Conservation (phyloP, 2,888 invertebrate genomes). For the Oscheius onirici region DNA sequence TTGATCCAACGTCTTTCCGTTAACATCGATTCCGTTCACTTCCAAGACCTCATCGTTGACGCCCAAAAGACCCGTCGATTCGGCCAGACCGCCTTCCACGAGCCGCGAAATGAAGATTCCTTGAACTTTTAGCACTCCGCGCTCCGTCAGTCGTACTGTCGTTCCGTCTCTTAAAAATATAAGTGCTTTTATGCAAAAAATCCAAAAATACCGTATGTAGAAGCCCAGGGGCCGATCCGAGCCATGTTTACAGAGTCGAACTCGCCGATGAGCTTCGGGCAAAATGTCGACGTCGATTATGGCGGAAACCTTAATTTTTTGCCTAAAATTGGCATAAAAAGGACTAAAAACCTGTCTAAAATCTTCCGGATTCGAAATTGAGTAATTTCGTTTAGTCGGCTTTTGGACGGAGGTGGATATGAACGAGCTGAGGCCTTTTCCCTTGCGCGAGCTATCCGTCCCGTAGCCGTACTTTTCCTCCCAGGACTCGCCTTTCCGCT, state of each 20-base stretch:
- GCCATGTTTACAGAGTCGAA: constrained; percentile 93
- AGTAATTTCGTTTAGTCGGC: constrained; percentile 63
- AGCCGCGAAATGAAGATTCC: constrained; percentile 96
- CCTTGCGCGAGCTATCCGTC: constrained; percentile 75
- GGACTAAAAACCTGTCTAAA: constrained; percentile 83
- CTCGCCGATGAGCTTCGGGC: constrained; percentile 94
- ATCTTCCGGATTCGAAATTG: constrained; percentile 95
- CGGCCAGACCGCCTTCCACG: constrained; percentile 92
- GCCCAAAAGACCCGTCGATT: constrained; percentile 92
- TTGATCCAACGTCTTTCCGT: constrained; percentile 95
- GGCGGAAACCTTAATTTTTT: constrained; percentile 84
- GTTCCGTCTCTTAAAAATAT: constrained; percentile 70
- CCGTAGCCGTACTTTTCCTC: constrained; percentile 94
- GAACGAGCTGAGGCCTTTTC: constrained; percentile 50
- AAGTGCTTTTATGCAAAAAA: not conserved
- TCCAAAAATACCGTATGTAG: constrained; percentile 82
- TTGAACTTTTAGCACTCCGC: constrained; percentile 68
- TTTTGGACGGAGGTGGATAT: constrained; percentile 41
- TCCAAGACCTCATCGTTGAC: constrained; percentile 98
- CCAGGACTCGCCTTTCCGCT: constrained; percentile 85
- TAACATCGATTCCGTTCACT: constrained; percentile 98
- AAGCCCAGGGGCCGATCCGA: constrained; percentile 94
- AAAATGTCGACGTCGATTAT: constrained; percentile 99
- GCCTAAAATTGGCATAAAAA: not conserved
- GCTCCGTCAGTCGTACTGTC: constrained; percentile 83